A percentile compares a stretch with the other conserved stretches of the same genome.
These are phyloP conservation scores for Helogale parvula DNA, from an alignment of 2,113 vertebrate genomes.

Conservation along the genomic window DNA sequence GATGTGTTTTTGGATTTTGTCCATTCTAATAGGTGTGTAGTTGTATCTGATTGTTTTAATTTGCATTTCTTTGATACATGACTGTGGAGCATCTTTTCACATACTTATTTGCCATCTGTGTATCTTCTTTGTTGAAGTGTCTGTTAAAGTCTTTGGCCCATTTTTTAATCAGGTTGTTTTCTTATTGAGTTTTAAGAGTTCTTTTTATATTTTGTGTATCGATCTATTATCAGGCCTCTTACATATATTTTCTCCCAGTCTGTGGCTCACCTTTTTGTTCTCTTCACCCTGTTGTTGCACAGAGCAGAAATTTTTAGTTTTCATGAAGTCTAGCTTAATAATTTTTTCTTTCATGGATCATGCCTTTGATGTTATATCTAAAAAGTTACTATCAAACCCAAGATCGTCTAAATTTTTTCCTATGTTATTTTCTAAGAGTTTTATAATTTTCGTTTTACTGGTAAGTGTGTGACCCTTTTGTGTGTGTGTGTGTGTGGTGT, in stretches of 20 bases:
- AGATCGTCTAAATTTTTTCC: constrained; percentile 30
- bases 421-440: not conserved
- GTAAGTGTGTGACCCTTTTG: not conserved
- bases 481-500: not conserved
- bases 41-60: not conserved
- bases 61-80: not conserved
- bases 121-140: not conserved
- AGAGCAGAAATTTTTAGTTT: not conserved
- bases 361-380: not conserved
- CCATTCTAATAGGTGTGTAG: not conserved
- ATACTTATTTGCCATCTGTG: not conserved
- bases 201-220: not conserved
- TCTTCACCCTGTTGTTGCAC: not conserved
- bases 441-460: not conserved
- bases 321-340: not conserved
- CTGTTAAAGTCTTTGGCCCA: not conserved
- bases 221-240: not conserved
- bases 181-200: not conserved
- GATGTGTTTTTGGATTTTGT: not conserved
- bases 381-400: not conserved
- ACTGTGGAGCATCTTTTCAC: not conserved
- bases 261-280: not conserved
- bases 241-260: not conserved
- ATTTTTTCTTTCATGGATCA: not conserved
- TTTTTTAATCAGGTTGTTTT: not conserved